phyloP scores from a whole-genome alignment of 2,113 vertebrate genomes.

The Planiliza haematocheilus region DNA sequence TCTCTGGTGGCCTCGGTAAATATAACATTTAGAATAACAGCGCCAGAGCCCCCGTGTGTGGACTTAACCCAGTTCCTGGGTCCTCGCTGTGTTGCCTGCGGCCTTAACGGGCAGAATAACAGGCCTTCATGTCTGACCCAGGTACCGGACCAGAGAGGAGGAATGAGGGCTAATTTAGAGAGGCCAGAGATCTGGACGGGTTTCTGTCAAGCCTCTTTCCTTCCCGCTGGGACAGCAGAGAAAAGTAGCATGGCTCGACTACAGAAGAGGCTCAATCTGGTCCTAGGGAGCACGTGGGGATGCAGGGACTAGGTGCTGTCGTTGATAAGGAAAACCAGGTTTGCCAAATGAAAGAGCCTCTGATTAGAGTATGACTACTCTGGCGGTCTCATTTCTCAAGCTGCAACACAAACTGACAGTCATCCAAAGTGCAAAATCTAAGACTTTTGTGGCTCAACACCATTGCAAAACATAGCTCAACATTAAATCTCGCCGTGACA shows the following conservation, averaged over 20 bases:
- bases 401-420: slow-evolving; percentile 57
- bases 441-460: slow-evolving; percentile 75
- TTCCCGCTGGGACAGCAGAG: slow-evolving; percentile 28
- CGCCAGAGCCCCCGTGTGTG: slow-evolving; percentile 74
- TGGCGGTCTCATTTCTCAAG: slow-evolving; percentile 43
- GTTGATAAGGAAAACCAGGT: slow-evolving; percentile 36
- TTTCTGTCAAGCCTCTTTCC: slow-evolving; percentile 50
- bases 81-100: slow-evolving; percentile 71
- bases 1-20: slow-evolving; percentile 82
- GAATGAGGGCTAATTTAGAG: slow-evolving; percentile 64
- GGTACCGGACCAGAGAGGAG: slow-evolving; percentile 59
- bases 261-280: slow-evolving; percentile 36
- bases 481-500: slow-evolving; percentile 53
- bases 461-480: slow-evolving; percentile 59
- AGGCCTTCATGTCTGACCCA: slow-evolving; percentile 71
- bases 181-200: slow-evolving; percentile 48
- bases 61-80: slow-evolving; percentile 82
- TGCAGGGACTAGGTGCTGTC: slow-evolving; percentile 28
- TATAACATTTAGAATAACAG: slow-evolving; percentile 83
- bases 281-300: slow-evolving; percentile 54
- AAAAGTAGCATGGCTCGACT: slow-evolving; percentile 24
- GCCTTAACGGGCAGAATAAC: slow-evolving; percentile 64
- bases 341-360: slow-evolving; percentile 32
- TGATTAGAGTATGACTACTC: slow-evolving; percentile 28
- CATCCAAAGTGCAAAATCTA: slow-evolving; percentile 75